Evolutionary conservation across 2,888 invertebrate species (phyloP), one percentile per base, ranked within the genome.

Genomic region (Philonicus albiceps): DNA sequence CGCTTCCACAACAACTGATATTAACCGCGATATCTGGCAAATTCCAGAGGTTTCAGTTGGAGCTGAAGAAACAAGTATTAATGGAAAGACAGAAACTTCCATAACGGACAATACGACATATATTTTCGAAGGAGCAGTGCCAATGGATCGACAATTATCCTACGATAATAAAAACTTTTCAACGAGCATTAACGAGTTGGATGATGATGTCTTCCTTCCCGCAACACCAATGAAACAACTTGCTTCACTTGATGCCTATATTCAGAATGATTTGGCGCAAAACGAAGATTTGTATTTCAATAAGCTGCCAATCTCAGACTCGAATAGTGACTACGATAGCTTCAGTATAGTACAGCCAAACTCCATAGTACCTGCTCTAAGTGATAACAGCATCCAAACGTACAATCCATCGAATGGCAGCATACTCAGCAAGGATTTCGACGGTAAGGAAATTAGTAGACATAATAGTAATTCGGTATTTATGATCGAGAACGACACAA

Each of bases 21-120:
- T 91, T 34, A 91, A 91, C 86, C 90, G 91, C 3, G 92, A 93
- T 75, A 93, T 94, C 89, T 94, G 93, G 93, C 93, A 93, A 88
- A 93, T 93, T 78, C 90, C 93, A 31, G 93, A 94, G 90, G 92
- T 92, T 0, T 92, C 93, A 0, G 92, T 92, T 30, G 90, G 90
- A 0, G 91, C 91, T 0, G 93, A 93, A 80, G 90, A 90, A 2
- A 34, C 75, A 34, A 37, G 43, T 16, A 73, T 74, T 27, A 64
- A 49, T n/a, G 86, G 81, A 31, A 30, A 84, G 6, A 30, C 37
- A 40, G 55, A 81, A n/a, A 49, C 81, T 2, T 19, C 34, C 8
- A 74, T 74, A 5, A 31, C 22, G 27, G 55, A 55, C 22, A 53
- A 49, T 31, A 40, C 49, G 16, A 27, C 85, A 49, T 19, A n/a